Evolutionary conservation across 2,888 invertebrate species (phyloP).

Genomic region (Thumatha senex): DNA sequence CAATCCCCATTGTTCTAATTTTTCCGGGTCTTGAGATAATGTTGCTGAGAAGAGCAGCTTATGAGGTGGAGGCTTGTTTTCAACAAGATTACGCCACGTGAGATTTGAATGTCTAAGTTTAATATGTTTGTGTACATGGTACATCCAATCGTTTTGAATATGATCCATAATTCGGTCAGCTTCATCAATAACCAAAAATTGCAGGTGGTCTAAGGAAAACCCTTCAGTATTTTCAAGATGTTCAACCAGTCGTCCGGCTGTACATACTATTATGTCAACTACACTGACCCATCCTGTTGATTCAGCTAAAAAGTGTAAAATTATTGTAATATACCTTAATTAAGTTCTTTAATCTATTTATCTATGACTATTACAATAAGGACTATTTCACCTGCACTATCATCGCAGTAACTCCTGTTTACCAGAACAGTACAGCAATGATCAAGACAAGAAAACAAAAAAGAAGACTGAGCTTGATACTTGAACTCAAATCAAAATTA

Average conservation of each 20-base stretch:
- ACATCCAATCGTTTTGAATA: slow-evolving; percentile 95
- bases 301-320: slow-evolving; percentile 71
- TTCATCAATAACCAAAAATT: slow-evolving; percentile 96
- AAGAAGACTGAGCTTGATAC: no score
- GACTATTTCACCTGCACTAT: no score
- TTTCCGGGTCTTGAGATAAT: slow-evolving; percentile 97
- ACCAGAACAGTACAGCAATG: no score
- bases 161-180: slow-evolving; percentile 97
- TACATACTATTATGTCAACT: slow-evolving; percentile 95
- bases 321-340: not conserved
- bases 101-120: slow-evolving; percentile 77
- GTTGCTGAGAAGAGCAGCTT: slow-evolving; percentile 99
- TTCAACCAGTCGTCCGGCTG: slow-evolving; percentile 96
- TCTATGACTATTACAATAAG: no score
- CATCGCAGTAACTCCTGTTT: no score
- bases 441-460: no score
- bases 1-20: slow-evolving; percentile 92
- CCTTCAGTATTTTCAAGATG: slow-evolving; percentile 94
- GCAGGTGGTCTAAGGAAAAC: slow-evolving; percentile 87
- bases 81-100: slow-evolving; percentile 73
- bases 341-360: no score
- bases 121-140: slow-evolving; percentile 89
- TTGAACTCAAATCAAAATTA: no score
- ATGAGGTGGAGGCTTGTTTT: slow-evolving; percentile 86
- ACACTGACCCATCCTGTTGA: slow-evolving; percentile 83